Conservation (phyloP, 2,113 vertebrate genomes). For the Mellivora capensis region DNA sequence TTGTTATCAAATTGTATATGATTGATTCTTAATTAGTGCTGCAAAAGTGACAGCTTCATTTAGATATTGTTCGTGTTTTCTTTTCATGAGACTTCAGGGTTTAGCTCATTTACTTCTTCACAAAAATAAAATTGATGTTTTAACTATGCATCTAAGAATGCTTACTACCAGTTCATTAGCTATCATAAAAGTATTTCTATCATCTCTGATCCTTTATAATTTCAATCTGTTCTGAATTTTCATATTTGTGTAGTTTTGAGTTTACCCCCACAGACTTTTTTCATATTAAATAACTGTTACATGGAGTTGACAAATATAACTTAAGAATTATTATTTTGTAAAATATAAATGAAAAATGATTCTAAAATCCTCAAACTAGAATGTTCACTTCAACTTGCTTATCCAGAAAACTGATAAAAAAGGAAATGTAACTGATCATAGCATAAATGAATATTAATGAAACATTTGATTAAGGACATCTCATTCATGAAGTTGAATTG, state of each 20-base stretch:
- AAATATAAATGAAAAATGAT: not conserved
- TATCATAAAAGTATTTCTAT: conserved; percentile 3
- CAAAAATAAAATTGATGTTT: conserved; percentile 4
- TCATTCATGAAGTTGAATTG: not conserved
- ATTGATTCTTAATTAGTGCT: not conserved
- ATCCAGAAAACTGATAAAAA: not conserved
- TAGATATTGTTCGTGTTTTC: conserved; percentile 25
- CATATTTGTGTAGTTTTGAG: not conserved
- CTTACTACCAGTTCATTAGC: not conserved
- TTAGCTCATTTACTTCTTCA: conserved; percentile 1
- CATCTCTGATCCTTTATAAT: not conserved
- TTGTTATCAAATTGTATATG: not conserved
- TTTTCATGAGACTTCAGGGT: not conserved
- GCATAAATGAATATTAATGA: not conserved
- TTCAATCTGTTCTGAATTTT: not conserved
- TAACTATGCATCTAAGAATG: not conserved
- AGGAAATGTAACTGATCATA: not conserved
- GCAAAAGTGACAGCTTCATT: not conserved
- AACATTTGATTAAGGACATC: not conserved
- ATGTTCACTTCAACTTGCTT: conserved; percentile 22
- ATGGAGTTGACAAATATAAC: not conserved
- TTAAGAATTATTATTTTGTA: conserved; percentile 15
- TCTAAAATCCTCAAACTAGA: not conserved
- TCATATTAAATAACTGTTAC: not conserved
- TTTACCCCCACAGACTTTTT: not conserved